phyloP scores from a whole-genome alignment of 2,888 invertebrate species.

The Ischnura elegans region DNA sequence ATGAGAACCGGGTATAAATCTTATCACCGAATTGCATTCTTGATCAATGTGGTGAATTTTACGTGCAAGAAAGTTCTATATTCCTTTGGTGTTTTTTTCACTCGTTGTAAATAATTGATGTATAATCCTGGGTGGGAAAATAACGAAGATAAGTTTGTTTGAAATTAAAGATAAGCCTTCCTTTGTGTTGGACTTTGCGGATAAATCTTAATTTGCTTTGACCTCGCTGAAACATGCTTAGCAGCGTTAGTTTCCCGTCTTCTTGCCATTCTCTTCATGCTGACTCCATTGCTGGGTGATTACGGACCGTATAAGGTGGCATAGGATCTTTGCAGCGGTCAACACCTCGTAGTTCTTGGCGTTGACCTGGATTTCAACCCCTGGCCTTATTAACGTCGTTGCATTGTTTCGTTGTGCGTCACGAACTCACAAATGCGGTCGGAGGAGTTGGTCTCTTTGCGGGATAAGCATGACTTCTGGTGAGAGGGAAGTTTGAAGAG shows the following conservation, averaged over 20 bases:
- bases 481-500: too few species aligned
- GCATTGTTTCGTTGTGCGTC: conserved; percentile 2
- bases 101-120: too few species aligned
- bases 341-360: background rate
- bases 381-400: background rate
- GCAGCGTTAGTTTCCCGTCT: background rate
- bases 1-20: too few species aligned
- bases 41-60: too few species aligned
- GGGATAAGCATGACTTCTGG: too few species aligned
- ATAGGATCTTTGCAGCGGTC: background rate
- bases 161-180: too few species aligned
- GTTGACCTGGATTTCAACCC: background rate
- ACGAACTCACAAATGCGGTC: background rate
- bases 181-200: background rate
- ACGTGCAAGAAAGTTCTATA: too few species aligned
- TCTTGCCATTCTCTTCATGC: background rate
- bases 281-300: background rate
- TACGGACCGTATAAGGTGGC: background rate
- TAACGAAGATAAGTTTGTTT: too few species aligned
- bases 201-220: background rate
- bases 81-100: too few species aligned
- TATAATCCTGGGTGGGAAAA: too few species aligned
- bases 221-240: background rate
- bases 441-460: too few species aligned
- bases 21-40: too few species aligned